phyloP scores from a whole-genome alignment of 2,797 vertebrate species.

The Acipenser ruthenus region DNA sequence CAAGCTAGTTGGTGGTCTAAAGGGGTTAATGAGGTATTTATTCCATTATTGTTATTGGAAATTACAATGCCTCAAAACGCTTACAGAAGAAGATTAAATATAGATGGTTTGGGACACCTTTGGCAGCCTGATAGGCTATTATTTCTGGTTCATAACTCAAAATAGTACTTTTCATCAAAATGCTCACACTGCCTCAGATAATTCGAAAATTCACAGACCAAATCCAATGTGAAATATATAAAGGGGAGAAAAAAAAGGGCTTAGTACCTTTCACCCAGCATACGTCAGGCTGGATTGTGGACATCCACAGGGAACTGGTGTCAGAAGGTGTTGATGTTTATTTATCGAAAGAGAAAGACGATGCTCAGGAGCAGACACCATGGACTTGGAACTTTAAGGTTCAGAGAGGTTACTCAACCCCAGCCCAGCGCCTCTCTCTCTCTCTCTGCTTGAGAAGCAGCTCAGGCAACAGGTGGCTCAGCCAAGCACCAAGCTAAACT shows the following conservation, averaged over 20 bases:
- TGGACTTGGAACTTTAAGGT: too few relatives aligned
- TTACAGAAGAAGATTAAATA: slow-evolving; percentile 63
- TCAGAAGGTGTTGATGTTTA: too few relatives aligned
- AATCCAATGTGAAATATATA: slow-evolving; percentile 65
- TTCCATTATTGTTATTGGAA: slow-evolving; percentile 56
- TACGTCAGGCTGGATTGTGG: too few relatives aligned
- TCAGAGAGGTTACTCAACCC: too few relatives aligned
- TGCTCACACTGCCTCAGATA: slow-evolving; percentile 53
- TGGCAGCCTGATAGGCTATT: slow-evolving; percentile 46
- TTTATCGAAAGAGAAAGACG: too few relatives aligned
- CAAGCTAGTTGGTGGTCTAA: slow-evolving; percentile 37
- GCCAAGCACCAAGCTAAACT: slow-evolving; percentile 6
- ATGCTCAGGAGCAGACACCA: too few relatives aligned
- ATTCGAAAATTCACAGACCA: slow-evolving; percentile 67
- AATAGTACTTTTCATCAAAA: slow-evolving; percentile 56
- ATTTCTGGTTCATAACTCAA: slow-evolving; percentile 67
- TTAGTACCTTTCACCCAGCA: too few relatives aligned
- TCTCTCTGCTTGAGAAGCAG: not conserved
- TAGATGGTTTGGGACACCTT: slow-evolving; percentile 57
- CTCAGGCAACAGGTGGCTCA: slow-evolving; percentile 9
- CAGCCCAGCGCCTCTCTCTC: too few relatives aligned
- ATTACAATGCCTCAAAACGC: slow-evolving; percentile 51
- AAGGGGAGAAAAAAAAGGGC: slow-evolving; percentile 23
- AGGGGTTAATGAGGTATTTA: slow-evolving; percentile 55
- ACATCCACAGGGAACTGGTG: too few relatives aligned